Conservation (phyloP, 2,888 invertebrate genomes). For the Frankliniella fusca region DNA sequence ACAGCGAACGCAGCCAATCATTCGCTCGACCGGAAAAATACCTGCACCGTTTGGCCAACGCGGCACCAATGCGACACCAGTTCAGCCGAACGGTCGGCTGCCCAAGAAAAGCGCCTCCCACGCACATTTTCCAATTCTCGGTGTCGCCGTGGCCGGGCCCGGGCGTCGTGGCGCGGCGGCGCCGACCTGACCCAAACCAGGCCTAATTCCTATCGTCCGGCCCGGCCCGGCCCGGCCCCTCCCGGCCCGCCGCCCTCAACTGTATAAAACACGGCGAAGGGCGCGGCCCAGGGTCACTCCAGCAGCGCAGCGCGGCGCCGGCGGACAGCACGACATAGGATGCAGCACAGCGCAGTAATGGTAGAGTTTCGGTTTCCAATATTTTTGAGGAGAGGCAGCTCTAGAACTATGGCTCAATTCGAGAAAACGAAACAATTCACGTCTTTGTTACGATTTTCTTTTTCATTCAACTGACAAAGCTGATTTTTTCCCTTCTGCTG, state of each 20-base stretch:
- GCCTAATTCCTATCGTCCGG: background rate
- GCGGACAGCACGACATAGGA: background rate
- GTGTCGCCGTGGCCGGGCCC: background rate
- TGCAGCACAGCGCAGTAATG: too few species aligned
- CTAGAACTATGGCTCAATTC: too few species aligned
- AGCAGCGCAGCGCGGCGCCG: background rate
- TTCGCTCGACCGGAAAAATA: conserved; percentile 17
- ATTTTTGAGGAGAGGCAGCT: too few species aligned
- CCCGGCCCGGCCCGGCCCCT: background rate
- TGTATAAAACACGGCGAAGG: conserved; percentile 4
- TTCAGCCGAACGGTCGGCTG: background rate
- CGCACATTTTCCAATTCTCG: background rate
- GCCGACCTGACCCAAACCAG: background rate
- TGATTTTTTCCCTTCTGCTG: too few species aligned
- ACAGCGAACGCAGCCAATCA: background rate
- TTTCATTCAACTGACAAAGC: too few species aligned
- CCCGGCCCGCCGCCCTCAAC: background rate
- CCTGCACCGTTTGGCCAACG: background rate
- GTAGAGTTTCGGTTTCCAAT: too few species aligned
- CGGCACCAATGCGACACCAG: background rate
- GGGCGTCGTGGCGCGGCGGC: too few species aligned
- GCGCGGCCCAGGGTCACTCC: background rate
- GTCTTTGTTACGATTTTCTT: too few species aligned
- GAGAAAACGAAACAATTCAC: too few species aligned
- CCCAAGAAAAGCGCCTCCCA: background rate